phyloP scores from a whole-genome alignment of 1,140 invertebrate species.

The Cephus cinctus region DNA sequence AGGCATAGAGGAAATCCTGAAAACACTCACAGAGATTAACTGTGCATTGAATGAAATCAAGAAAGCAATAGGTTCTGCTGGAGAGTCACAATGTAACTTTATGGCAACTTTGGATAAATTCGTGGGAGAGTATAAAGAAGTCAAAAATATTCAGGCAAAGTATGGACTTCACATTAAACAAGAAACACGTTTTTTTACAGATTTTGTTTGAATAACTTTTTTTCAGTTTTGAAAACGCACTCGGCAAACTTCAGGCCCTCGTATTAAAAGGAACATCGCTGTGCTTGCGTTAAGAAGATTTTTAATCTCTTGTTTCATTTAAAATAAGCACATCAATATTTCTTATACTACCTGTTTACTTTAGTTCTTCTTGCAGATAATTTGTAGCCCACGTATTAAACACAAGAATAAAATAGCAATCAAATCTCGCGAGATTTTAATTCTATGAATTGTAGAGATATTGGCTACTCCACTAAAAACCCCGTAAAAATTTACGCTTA shows the following conservation, averaged over 20 bases:
- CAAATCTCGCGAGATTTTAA: too few relatives aligned
- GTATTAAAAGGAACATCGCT: slow-evolving; percentile 22
- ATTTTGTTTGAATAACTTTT: slow-evolving; percentile 3
- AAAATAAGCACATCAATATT: neutral
- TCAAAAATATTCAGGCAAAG: slow-evolving; percentile 22
- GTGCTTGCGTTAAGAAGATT: neutral
- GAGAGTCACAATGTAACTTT: slow-evolving; percentile 12
- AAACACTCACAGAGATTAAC: slow-evolving; percentile 13
- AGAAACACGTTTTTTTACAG: neutral
- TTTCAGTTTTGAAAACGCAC: slow-evolving; percentile 23
- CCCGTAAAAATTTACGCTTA: too few relatives aligned
- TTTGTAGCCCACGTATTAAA: too few relatives aligned
- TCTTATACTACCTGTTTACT: slow-evolving; percentile 1
- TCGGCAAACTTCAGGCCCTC: slow-evolving; percentile 21
- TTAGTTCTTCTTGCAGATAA: neutral
- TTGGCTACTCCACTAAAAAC: too few relatives aligned
- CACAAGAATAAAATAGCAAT: too few relatives aligned
- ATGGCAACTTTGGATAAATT: slow-evolving; percentile 22
- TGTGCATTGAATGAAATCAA: slow-evolving; percentile 19
- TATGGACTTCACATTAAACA: slow-evolving; percentile 5
- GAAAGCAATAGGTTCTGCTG: slow-evolving; percentile 17
- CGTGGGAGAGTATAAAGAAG: slow-evolving; percentile 8
- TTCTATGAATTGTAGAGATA: neutral
- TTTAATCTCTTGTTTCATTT: neutral
- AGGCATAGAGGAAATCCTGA: slow-evolving; percentile 20